Base-by-base conservation (phyloP, 1,140 invertebrate genomes). In the Ceratosolen fusciceps region DNA sequence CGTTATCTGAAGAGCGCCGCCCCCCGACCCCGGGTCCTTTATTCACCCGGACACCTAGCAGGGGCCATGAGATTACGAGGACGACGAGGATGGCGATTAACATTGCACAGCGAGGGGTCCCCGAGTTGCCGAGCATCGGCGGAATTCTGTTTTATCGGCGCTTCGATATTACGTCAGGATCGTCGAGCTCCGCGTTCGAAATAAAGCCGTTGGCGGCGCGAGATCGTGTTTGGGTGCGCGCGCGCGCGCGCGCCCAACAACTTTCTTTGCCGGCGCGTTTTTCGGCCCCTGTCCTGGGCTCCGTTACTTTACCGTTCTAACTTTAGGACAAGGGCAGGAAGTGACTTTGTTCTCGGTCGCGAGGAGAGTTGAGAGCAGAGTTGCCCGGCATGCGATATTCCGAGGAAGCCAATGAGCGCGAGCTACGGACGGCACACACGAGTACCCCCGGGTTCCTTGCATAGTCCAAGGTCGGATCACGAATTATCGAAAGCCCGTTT, bases 1-100 rank as follows among this genome's bases (percentile, higher is more conserved):
- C 62, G 62, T 76, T 76, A 76, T 76, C 74, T 58, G 31, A 70
- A 70, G 68, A 70, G 65, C 31, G 62, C 31, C 56, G 10, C 56
- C 8, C n/a, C 56, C 5, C 56, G 56, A 31, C 56, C 24, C 10
- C n/a, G 8, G 54, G 16, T 5, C 54, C 9, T 56, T 8, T n/a
- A 26, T n/a, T 7, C 2, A 16, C 39, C 24, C 54, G 43, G 47
- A 29, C 70, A 34, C 70, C 29, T 9, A 47, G 12, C 39, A 2
- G 43, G 16, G 8, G 8, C 43, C 43, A 16, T 16, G 16, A 7
- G 7, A 9, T 9, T 16, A 7, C 16, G 7, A 47, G 43, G 43
- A 47, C 8, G 16, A 7, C 43, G 43, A 9, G 16, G 5, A 52
- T 21, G 49, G 19, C 12, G 19, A 52, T 21, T 19, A 19, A 21